Percentiles rank a stretch among this genome's conserved stretches.
These are phyloP conservation scores for Ophraella communa DNA, from an alignment of 2,888 invertebrate species.

Conservation along the genomic window DNA sequence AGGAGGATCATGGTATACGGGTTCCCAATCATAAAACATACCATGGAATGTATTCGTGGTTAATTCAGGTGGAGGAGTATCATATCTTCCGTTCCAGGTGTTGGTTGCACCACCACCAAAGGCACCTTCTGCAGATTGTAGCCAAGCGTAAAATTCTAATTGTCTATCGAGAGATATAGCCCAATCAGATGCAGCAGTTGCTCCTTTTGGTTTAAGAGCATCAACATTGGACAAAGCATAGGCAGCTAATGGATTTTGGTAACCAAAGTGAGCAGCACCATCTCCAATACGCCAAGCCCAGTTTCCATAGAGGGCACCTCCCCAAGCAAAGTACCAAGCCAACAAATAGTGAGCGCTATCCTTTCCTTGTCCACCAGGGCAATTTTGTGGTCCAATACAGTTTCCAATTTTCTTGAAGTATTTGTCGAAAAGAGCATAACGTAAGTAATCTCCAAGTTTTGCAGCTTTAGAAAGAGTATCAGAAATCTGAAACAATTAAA, in stretches of 20 bases:
- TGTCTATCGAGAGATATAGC: conserved; percentile 41
- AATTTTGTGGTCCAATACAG: conserved; percentile 36
- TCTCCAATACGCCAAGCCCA: conserved; percentile 47
- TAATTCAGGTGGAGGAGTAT: conserved; percentile 37
- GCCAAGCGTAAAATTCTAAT: conserved; percentile 41
- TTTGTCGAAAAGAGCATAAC: conserved; percentile 45
- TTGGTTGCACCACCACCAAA: conserved; percentile 46
- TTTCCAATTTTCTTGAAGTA: conserved; percentile 46
- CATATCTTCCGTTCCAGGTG: conserved; percentile 44
- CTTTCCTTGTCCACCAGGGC: conserved; percentile 40
- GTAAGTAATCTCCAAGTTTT: conserved; percentile 43
- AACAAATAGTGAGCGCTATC: conserved; percentile 43
- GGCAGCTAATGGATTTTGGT: conserved; percentile 45
- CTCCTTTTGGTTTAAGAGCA: conserved; percentile 39
- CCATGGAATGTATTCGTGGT: conserved; percentile 42
- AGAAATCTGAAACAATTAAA: conserved; percentile 19
- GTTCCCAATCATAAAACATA: conserved; percentile 47
- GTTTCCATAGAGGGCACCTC: conserved; percentile 39
- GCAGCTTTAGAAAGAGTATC: conserved; percentile 38
- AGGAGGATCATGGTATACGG: conserved; percentile 45
- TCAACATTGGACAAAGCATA: conserved; percentile 38
- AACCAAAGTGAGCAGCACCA: conserved; percentile 44
- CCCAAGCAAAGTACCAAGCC: conserved; percentile 45
- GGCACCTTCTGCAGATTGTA: conserved; percentile 43
- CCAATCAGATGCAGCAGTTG: conserved; percentile 43